Evolutionary conservation across 2,888 invertebrate genomes (phyloP).

Genomic region (Gymnosoma rotundatum): DNA sequence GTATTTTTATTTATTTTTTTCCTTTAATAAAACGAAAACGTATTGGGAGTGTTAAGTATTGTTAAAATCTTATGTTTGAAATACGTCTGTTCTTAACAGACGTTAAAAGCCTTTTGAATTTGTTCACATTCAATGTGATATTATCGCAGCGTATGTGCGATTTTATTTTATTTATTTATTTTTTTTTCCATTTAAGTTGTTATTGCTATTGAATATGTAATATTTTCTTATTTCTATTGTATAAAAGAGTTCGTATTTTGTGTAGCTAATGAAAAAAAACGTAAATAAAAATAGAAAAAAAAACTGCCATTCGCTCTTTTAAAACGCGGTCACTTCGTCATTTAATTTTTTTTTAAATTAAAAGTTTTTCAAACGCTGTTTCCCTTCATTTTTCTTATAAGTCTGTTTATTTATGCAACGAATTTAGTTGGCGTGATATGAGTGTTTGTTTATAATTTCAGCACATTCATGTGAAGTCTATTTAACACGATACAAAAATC

Average conservation of each 20-base stretch:
- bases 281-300: conserved; percentile 2
- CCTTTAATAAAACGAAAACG: neutral
- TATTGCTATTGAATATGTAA: conserved; percentile 37
- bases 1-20: conserved; percentile 18
- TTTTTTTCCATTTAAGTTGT: conserved; percentile 41
- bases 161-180: conserved; percentile 71
- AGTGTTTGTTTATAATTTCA: conserved; percentile 5
- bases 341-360: conserved; percentile 33
- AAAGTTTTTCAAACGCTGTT: neutral
- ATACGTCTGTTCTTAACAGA: conserved; percentile 69
- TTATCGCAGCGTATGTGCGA: conserved; percentile 78
- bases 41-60: conserved; percentile 22
- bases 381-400: conserved; percentile 2
- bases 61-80: conserved; percentile 18
- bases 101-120: conserved; percentile 71
- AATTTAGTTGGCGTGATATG: conserved; percentile 8
- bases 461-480: conserved; percentile 3
- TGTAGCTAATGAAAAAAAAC: conserved; percentile 11
- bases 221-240: conserved; percentile 48
- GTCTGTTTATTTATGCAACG: neutral
- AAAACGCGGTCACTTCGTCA: conserved; percentile 33
- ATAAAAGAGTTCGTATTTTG: conserved; percentile 27
- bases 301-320: conserved; percentile 56
- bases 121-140: conserved; percentile 67
- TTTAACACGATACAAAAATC: conserved; percentile 25